Conservation (phyloP, 2,888 invertebrate genomes). For the Parnassius mnemosyne region DNA sequence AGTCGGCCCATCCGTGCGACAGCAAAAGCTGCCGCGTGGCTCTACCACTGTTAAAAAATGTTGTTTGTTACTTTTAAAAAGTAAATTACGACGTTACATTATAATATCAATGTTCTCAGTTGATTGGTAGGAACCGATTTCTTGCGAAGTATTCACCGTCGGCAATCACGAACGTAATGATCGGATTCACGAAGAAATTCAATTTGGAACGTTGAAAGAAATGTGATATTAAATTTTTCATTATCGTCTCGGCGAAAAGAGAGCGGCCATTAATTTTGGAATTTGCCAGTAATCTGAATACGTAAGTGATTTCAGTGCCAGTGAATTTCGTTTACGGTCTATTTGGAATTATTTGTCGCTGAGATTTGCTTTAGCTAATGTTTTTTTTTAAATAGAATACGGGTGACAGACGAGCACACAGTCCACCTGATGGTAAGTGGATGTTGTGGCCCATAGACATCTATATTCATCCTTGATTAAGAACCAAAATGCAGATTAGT, state of each 20-base stretch:
- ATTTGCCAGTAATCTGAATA: slow-evolving; percentile 59
- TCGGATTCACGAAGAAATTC: slow-evolving; percentile 51
- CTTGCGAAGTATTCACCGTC: slow-evolving; percentile 1
- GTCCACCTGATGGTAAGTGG: too few species aligned
- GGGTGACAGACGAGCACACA: too few species aligned
- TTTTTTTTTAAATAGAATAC: too few species aligned
- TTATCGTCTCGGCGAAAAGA: slow-evolving; percentile 50
- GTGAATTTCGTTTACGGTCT: slow-evolving; percentile 36
- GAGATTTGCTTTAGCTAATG: background rate
- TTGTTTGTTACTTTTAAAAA: too few species aligned
- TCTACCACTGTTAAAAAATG: too few species aligned
- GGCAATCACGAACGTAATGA: slow-evolving; percentile 39
- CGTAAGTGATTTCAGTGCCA: slow-evolving; percentile 42
- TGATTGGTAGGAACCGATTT: background rate
- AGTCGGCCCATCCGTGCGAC: too few species aligned
- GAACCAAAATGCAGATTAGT: too few species aligned
- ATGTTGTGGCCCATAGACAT: too few species aligned
- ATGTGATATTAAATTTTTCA: slow-evolving; percentile 63
- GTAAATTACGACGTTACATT: too few species aligned
- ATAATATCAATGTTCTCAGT: background rate
- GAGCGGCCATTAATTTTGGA: slow-evolving; percentile 58
- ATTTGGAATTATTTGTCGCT: background rate
- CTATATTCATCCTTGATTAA: too few species aligned
- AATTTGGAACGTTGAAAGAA: slow-evolving; percentile 49
- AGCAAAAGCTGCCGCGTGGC: too few species aligned